These are phyloP conservation scores for Alauda arvensis DNA, from an alignment of 2,797 vertebrate genomes.

Conservation along the genomic window DNA sequence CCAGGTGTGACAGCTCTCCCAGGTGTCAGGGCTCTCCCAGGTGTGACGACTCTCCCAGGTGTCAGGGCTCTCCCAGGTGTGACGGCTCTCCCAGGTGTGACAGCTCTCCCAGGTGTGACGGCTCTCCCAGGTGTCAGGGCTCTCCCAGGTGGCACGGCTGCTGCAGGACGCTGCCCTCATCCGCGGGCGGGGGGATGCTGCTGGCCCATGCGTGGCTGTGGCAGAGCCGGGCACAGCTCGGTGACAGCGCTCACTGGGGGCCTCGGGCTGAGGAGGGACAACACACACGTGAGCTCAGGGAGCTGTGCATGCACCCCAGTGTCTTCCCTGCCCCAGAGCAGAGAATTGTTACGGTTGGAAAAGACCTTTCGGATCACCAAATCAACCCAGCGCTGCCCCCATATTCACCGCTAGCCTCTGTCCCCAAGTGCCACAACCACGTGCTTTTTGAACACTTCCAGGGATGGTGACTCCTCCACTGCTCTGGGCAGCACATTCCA, in stretches of 20 bases:
- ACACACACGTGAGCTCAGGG: not conserved
- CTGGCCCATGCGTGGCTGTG: not conserved
- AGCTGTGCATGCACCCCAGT: not conserved
- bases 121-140: not conserved
- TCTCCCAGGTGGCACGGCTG: not conserved
- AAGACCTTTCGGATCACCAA: not conserved
- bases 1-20: not conserved
- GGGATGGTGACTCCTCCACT: not conserved
- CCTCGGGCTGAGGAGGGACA: constrained; percentile 24
- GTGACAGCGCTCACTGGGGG: not conserved
- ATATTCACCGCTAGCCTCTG: rapidly evolving
- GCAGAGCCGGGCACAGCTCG: not conserved
- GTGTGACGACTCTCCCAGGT: not conserved
- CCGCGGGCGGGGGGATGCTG: rapidly evolving
- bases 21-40: not conserved
- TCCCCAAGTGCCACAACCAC: not conserved
- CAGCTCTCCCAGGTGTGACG: not conserved
- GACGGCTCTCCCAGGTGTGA: not conserved
- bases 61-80: not conserved
- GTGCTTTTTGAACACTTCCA: not conserved
- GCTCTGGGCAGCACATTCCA: not conserved
- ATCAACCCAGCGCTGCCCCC: not conserved
- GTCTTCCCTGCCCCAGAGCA: not conserved
- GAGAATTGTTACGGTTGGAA: not conserved
- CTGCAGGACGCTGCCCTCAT: not conserved